phyloP scores from a whole-genome alignment of 2,888 invertebrate species.

The Bhutanitis thaidina region DNA sequence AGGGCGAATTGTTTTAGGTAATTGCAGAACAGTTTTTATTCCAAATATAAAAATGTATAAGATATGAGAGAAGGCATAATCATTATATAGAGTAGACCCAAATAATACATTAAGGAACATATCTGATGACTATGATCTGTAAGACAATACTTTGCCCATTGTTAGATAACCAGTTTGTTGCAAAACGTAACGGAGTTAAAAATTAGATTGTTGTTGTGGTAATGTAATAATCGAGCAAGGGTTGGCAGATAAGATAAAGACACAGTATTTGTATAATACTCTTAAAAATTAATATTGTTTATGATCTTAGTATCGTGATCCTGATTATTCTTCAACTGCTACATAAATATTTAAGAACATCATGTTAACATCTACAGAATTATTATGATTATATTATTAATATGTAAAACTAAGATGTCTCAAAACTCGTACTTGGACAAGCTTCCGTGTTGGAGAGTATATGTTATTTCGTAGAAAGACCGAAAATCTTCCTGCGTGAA shows the following conservation, averaged over 20 bases:
- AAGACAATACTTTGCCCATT: conserved; percentile 31
- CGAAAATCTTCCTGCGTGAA: too few species aligned
- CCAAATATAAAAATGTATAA: background rate
- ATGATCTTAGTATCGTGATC: too few species aligned
- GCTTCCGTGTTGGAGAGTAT: too few species aligned
- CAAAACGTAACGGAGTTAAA: conserved; percentile 36
- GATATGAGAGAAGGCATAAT: background rate
- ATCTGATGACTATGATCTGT: background rate
- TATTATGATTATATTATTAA: too few species aligned
- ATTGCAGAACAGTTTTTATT: background rate
- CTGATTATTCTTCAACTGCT: too few species aligned
- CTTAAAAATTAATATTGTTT: too few species aligned
- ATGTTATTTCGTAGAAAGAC: too few species aligned
- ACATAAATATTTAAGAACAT: too few species aligned
- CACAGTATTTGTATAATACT: too few species aligned
- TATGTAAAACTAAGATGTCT: too few species aligned
- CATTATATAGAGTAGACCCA: conserved; percentile 3
- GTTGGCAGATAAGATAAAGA: background rate
- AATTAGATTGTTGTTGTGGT: conserved; percentile 29
- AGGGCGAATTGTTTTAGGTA: conserved; percentile 6
- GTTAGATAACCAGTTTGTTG: conserved; percentile 41
- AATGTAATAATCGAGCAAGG: conserved; percentile 22
- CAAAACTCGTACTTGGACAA: too few species aligned
- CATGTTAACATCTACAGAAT: too few species aligned
- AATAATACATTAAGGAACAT: conserved; percentile 15